Evolutionary conservation across 2,888 invertebrate genomes (phyloP).

Genomic region (Chrysina gloriosa): DNA sequence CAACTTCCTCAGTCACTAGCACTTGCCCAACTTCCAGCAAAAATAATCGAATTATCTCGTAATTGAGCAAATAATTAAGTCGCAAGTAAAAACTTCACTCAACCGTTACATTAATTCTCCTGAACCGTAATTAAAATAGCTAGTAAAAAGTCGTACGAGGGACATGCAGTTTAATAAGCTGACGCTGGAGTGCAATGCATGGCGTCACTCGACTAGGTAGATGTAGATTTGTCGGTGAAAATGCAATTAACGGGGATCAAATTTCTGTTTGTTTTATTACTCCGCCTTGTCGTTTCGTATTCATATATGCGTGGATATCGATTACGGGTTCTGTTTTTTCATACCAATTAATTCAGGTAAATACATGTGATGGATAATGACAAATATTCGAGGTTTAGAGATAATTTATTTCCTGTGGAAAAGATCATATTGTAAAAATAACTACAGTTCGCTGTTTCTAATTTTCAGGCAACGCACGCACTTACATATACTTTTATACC

Average conservation of each 20-base stretch:
- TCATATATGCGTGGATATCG: too few species aligned
- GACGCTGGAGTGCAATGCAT: background rate
- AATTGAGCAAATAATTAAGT: constrained; percentile 20
- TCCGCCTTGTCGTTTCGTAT: background rate
- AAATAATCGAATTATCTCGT: constrained; percentile 35
- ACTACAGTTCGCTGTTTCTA: too few species aligned
- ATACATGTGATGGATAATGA: too few species aligned
- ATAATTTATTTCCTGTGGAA: too few species aligned
- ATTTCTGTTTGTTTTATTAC: background rate
- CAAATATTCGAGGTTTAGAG: too few species aligned
- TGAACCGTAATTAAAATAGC: constrained; percentile 26
- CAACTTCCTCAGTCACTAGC: constrained; percentile 8
- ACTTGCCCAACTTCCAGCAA: constrained; percentile 7
- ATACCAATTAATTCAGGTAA: too few species aligned
- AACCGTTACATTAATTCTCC: constrained; percentile 29
- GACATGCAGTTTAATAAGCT: constrained; percentile 25
- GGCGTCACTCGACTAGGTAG: background rate
- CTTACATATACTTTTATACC: too few species aligned
- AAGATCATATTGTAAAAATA: too few species aligned
- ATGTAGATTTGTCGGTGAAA: background rate
- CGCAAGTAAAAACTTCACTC: constrained; percentile 22
- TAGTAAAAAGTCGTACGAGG: background rate
- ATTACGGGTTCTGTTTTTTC: too few species aligned
- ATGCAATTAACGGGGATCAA: constrained; percentile 3
- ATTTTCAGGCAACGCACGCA: too few species aligned